These are phyloP conservation scores for Sthenelais limicola DNA, from an alignment of 2,888 invertebrate genomes.

Conservation along the genomic window DNA sequence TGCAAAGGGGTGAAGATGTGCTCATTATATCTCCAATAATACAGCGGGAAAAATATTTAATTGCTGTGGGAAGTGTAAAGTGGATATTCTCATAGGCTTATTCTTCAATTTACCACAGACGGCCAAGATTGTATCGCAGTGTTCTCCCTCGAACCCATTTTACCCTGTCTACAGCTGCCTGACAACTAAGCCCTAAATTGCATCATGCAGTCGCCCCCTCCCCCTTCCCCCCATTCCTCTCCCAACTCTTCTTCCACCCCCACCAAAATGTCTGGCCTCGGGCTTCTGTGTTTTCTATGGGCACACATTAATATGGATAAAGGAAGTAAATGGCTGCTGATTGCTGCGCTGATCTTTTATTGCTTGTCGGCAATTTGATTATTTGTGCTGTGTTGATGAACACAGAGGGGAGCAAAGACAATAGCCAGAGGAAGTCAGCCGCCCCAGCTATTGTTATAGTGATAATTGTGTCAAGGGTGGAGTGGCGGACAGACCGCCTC, in stretches of 20 bases:
- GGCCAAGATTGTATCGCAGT: no score
- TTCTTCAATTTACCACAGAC: no score
- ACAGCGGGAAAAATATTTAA: no score
- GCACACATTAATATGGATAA: constrained; percentile 29
- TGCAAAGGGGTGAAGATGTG: no score
- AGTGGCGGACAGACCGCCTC: neutral
- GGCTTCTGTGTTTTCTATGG: no score
- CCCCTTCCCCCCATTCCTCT: neutral
- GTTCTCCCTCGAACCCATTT: no score
- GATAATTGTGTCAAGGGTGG: constrained; percentile 9
- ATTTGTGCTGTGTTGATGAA: constrained; percentile 13
- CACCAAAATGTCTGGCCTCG: neutral
- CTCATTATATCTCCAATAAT: no score
- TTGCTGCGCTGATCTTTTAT: constrained; percentile 37
- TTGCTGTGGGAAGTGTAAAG: no score
- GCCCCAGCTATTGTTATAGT: constrained; percentile 8
- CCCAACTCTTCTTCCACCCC: neutral
- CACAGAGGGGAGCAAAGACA: constrained; percentile 22
- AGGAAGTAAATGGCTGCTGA: constrained; percentile 18
- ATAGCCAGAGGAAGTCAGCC: neutral
- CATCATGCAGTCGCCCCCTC: neutral
- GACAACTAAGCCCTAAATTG: no score
- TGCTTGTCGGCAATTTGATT: constrained; percentile 38
- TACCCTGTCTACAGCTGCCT: no score
- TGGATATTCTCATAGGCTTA: no score